phyloP scores from a whole-genome alignment of 2,888 invertebrate genomes.

The Caenorhabditis sp. region DNA sequence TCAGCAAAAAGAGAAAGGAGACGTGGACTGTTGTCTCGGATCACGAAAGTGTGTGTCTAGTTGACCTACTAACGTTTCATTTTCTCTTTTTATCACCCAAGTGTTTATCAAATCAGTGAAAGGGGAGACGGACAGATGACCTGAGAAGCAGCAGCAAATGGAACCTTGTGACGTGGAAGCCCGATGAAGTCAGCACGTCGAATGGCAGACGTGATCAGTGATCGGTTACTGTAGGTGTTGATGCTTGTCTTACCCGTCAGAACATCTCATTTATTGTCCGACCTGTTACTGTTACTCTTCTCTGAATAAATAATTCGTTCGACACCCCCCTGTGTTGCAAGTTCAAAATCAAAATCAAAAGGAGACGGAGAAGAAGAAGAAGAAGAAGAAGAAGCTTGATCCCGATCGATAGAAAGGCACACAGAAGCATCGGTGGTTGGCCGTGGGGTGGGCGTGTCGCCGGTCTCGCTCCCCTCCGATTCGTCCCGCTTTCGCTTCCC shows the following conservation, averaged over 20 bases:
- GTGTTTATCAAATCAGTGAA: constrained; percentile 32
- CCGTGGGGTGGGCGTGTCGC: constrained; percentile 50
- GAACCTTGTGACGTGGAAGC: too few relatives aligned
- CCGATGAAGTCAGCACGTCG: too few relatives aligned
- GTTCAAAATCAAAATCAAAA: too few relatives aligned
- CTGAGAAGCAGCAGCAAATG: too few relatives aligned
- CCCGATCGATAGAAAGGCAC: constrained; percentile 9
- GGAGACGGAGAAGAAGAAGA: constrained; percentile 6
- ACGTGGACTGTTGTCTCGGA: constrained; percentile 13
- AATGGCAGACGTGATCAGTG: neutral
- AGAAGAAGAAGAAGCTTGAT: constrained; percentile 8
- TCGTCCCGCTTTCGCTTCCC: constrained; percentile 35
- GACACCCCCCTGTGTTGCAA: neutral
- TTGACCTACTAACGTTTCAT: constrained; percentile 56
- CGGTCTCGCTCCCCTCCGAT: constrained; percentile 45
- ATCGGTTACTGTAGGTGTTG: neutral
- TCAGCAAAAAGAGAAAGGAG: constrained; percentile 33
- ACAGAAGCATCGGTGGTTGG: too few relatives aligned
- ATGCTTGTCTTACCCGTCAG: neutral
- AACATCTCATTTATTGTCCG: too few relatives aligned
- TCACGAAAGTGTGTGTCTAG: constrained; percentile 33
- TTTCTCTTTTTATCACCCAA: constrained; percentile 35
- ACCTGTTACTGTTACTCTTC: neutral
- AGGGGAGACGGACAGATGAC: constrained; percentile 7
- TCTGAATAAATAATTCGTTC: neutral